Conservation (phyloP, 2,888 invertebrate species). For the Scaptomyza tumidula region DNA sequence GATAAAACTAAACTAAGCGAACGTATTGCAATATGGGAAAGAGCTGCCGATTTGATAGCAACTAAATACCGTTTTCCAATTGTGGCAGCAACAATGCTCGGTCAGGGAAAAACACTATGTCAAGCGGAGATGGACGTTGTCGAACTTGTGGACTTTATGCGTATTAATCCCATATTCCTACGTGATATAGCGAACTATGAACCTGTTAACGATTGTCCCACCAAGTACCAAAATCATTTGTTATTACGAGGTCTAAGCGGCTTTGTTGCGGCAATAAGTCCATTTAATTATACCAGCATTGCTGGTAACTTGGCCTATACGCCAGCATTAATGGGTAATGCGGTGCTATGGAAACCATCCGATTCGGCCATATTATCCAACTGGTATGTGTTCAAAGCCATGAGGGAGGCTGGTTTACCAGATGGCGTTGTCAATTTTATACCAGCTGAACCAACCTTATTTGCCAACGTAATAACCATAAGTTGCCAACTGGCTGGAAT, state of each 20-base stretch:
- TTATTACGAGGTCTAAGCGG: conserved; percentile 96
- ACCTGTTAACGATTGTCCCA: conserved; percentile 91
- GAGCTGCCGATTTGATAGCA: conserved; percentile 95
- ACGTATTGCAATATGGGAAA: conserved; percentile 91
- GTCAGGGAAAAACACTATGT: conserved; percentile 95
- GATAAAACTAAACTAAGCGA: conserved; percentile 91
- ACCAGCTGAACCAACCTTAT: conserved; percentile 95
- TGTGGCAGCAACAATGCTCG: conserved; percentile 98
- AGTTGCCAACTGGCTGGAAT: conserved; percentile 94
- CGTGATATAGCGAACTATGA: conserved; percentile 94
- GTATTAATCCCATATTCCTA: conserved; percentile 91
- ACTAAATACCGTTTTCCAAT: conserved; percentile 93
- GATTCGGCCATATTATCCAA: conserved; percentile 98
- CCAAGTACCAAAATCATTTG: conserved; percentile 91
- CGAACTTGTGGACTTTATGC: conserved; percentile 96
- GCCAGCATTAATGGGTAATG: conserved; percentile 95
- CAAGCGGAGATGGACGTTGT: conserved; percentile 99
- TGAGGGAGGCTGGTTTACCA: conserved; percentile 97
- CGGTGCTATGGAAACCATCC: conserved; percentile 98
- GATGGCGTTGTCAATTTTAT: conserved; percentile 98
- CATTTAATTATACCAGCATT: conserved; percentile 99
- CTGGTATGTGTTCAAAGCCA: conserved; percentile 95
- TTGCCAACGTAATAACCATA: conserved; percentile 93
- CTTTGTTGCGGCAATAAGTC: conserved; percentile 98
- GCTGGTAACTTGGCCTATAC: conserved; percentile 97